Base-by-base conservation (phyloP, 1,140 invertebrate species). In the Euura saliciscinereae region DNA sequence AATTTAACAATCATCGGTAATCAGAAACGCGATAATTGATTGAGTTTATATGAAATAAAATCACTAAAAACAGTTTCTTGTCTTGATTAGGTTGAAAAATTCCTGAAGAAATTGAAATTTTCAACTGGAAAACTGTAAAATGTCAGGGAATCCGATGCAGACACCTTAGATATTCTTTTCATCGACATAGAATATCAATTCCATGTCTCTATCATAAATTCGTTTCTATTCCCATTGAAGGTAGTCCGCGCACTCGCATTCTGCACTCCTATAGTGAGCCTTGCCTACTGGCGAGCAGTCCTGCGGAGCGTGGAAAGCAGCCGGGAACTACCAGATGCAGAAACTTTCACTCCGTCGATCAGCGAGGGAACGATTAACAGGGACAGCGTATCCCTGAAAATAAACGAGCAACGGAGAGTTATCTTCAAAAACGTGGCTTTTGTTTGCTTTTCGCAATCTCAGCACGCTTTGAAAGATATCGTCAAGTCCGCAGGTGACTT, bases 191-290 rank as follows among this genome's bases (percentile, higher is more conserved):
- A n/a, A n/a, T n/a, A n/a, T n/a, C n/a, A n/a, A n/a, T n/a, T 28
- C 28, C 28, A 28, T 28, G 28, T n/a, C 51, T 59, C 3, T n/a
- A 59, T 11, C 13, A 59, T n/a, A 0, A 6, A 5, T 59, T 59
- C 51, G 3, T 59, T 11, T 59, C 5, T 59, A 3, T 4, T 3
- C 10, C 10, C 51, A 0, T 59, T 28, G 0, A 6, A 89, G 84
- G 85, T 87, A 13, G 82, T 93, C 7, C 89, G 91, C 80, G 92
- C 92, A 4, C 81, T 94, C 75, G 87, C 92, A 2, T 87, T 90
- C 71, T 87, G 88, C 64, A 90, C 89, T 64, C 87, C 89, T 6
- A 92, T 94, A 77, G 92, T 94, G 0, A 90, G 87, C 7, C 82
- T 88, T 11, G 82, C 88, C 3, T 94, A 89, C 82, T 92, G 93